phyloP scores from a whole-genome alignment of 2,888 invertebrate species.

The Drosophila nr. perissopoda region DNA sequence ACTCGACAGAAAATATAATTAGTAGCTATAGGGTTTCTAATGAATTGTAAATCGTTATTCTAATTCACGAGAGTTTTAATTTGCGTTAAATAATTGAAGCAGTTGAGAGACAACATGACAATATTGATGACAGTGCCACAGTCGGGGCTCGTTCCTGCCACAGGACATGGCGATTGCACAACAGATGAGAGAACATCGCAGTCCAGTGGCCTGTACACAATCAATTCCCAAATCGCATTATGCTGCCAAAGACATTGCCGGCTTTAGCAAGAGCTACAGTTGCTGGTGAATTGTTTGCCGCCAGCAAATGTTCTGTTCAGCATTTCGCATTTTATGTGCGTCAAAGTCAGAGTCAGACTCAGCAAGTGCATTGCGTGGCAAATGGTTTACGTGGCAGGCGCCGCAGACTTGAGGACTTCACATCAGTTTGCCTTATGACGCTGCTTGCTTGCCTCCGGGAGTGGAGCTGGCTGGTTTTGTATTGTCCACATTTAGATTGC shows the following conservation, averaged over 20 bases:
- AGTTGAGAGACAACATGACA: background rate
- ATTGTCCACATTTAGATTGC: constrained; percentile 46
- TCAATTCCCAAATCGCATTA: constrained; percentile 80
- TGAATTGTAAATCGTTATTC: background rate
- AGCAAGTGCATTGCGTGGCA: constrained; percentile 79
- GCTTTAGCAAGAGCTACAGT: constrained; percentile 28
- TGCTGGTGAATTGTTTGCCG: constrained; percentile 75
- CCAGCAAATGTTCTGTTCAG: constrained; percentile 2
- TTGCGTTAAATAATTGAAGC: background rate
- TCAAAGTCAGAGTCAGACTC: constrained; percentile 64
- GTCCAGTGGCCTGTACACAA: constrained; percentile 63
- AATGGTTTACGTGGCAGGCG: constrained; percentile 78
- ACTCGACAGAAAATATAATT: background rate
- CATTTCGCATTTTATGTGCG: constrained; percentile 77
- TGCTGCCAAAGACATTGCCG: constrained; percentile 49
- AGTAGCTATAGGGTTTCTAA: fast-evolving
- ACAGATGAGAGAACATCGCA: background rate
- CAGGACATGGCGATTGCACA: constrained; percentile 13
- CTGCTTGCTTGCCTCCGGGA: constrained; percentile 2
- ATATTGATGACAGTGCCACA: background rate
- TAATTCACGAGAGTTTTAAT: background rate
- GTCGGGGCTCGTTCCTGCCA: background rate
- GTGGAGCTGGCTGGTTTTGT: constrained; percentile 11
- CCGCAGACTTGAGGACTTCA: constrained; percentile 28
- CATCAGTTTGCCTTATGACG: constrained; percentile 38